phyloP scores from a whole-genome alignment of 2,797 vertebrate genomes.

The Distichodus sexfasciatus region DNA sequence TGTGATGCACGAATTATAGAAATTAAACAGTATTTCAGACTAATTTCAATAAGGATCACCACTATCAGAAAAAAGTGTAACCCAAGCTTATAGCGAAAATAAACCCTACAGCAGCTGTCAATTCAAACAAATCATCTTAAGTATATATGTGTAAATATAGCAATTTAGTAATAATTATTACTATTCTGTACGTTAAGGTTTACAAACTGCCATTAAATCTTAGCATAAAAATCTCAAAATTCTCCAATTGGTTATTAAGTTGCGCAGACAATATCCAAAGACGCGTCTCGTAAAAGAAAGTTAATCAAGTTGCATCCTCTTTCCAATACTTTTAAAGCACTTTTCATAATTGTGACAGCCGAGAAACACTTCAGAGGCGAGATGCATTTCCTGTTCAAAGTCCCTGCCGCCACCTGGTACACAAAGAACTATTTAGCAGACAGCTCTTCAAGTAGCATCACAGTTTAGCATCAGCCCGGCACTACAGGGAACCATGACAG shows the following conservation, averaged over 20 bases:
- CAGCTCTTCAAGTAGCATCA: slow-evolving; percentile 80
- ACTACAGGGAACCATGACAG: slow-evolving; percentile 77
- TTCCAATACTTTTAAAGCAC: slow-evolving; percentile 49
- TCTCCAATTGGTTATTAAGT: not conserved
- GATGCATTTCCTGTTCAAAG: slow-evolving; percentile 75
- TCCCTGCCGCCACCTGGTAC: slow-evolving; percentile 79
- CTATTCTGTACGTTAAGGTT: too few relatives aligned
- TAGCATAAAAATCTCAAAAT: not conserved
- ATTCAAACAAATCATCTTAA: too few relatives aligned
- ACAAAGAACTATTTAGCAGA: slow-evolving; percentile 82
- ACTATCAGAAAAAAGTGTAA: too few relatives aligned
- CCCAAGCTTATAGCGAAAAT: too few relatives aligned
- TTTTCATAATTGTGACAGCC: slow-evolving; percentile 62
- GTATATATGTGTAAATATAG: too few relatives aligned
- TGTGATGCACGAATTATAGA: too few relatives aligned
- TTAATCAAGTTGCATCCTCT: slow-evolving; percentile 60
- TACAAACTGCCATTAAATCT: too few relatives aligned
- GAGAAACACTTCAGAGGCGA: slow-evolving; percentile 66
- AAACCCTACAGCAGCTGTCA: too few relatives aligned
- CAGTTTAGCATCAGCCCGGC: slow-evolving; percentile 78
- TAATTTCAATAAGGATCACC: too few relatives aligned
- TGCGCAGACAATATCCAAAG: slow-evolving; percentile 8
- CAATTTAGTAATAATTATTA: too few relatives aligned
- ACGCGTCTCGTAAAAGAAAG: slow-evolving; percentile 51
- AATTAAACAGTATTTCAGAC: too few relatives aligned